Percentiles rank a stretch among this genome's conserved stretches.
Conservation (phyloP, 2,113 vertebrate species). For the Sinocyclocheilus maitianheensis region DNA sequence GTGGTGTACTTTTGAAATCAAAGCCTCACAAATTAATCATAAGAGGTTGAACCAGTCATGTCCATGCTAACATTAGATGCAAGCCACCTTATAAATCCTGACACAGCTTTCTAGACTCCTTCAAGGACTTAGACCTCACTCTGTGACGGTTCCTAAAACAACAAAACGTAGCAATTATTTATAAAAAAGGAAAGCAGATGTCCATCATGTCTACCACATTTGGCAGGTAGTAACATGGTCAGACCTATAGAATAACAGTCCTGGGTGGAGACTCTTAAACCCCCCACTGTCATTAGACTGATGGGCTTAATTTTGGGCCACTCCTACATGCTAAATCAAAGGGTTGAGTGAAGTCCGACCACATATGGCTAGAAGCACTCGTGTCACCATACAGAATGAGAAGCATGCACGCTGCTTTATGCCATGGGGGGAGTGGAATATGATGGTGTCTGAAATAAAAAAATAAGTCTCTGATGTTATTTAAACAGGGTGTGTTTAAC, state of each 20-base stretch:
- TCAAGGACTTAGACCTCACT: slow-evolving; percentile 7
- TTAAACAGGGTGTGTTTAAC: slow-evolving; percentile 34
- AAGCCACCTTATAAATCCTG: slow-evolving; percentile 15
- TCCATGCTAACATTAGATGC: slow-evolving; percentile 1
- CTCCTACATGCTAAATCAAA: slow-evolving; percentile 40
- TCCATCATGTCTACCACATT: slow-evolving; percentile 30
- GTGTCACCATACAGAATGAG: not conserved
- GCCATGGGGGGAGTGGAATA: not conserved
- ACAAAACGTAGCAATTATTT: slow-evolving; percentile 34
- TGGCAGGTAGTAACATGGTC: slow-evolving; percentile 26
- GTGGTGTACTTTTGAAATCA: not conserved
- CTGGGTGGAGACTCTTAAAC: slow-evolving; percentile 45
- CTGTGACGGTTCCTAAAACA: slow-evolving; percentile 22
- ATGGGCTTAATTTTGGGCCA: slow-evolving; percentile 35
- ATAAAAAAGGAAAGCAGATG: slow-evolving; percentile 41
- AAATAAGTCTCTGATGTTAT: slow-evolving; percentile 1
- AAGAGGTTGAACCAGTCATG: not conserved
- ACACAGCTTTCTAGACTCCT: slow-evolving; percentile 19
- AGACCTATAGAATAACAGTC: slow-evolving; percentile 51
- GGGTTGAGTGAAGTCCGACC: slow-evolving; percentile 34
- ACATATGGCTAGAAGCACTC: slow-evolving; percentile 5
- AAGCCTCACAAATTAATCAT: not conserved
- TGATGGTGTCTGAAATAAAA: slow-evolving; percentile 24
- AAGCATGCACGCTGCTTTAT: not conserved
- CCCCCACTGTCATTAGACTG: slow-evolving; percentile 37